A percentile compares a stretch with the other conserved stretches of the same genome.
Conservation (phyloP, 2,113 vertebrate genomes). For the Malaclemys terrapin region DNA sequence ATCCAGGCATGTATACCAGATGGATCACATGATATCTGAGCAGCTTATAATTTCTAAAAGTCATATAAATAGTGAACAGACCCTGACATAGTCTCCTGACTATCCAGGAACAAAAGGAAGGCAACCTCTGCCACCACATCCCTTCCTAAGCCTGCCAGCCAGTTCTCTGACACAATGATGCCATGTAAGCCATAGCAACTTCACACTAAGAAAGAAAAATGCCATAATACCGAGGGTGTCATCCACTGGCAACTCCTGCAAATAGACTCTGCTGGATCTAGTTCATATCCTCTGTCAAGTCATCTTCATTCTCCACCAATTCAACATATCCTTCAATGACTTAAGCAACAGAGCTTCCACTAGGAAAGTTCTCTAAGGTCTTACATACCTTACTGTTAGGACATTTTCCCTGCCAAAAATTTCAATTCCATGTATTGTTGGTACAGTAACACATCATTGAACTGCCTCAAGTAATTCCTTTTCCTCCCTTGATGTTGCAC, state of each 20-base stretch:
- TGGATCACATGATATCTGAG: background rate
- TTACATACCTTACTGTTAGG: background rate
- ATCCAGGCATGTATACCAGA: background rate
- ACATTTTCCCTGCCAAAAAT: background rate
- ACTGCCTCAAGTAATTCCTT: background rate
- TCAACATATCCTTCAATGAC: background rate
- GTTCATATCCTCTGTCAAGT: background rate
- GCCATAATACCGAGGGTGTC: background rate
- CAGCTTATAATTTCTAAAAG: background rate
- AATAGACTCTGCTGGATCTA: background rate
- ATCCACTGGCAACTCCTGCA: background rate
- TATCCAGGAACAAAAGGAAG: background rate
- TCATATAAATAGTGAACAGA: background rate
- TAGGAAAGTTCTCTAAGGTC: background rate
- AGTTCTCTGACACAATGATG: background rate
- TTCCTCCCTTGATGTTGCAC: background rate
- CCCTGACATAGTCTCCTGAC: background rate
- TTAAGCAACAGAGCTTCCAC: background rate
- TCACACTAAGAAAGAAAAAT: background rate
- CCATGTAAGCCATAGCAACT: background rate
- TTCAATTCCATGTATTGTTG: background rate
- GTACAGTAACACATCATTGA: rapidly evolving
- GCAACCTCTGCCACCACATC: background rate
- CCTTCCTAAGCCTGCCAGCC: background rate
- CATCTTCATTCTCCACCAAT: background rate